Base-by-base conservation (phyloP, 2,888 invertebrate species). In the Holacanthella duospinosa region DNA sequence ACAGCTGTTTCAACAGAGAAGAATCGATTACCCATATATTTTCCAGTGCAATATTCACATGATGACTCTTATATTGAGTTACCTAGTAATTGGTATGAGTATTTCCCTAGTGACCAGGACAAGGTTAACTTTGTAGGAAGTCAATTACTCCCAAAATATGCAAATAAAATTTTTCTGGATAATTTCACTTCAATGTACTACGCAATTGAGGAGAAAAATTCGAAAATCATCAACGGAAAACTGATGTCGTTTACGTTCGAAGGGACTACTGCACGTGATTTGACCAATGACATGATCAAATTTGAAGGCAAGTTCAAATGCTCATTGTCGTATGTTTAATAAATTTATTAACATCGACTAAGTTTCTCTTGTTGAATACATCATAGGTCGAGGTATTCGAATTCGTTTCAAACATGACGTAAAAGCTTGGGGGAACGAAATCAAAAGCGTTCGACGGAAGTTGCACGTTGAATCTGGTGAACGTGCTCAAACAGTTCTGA, bases 241-340 rank as follows among this genome's bases (percentile, higher is more conserved):
- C 21, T 55, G 27, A 55, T 55, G 55, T 55, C 55, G 16, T 55
- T 55, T 21, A 55, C 55, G 4, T 55, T 55, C 21, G 55, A 4
- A 25, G 27, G n/a, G 4, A n/a, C 9, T 9, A n/a, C 4, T 6
- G 16, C 36, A 12, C 36, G 9, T 16, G 6, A 6, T 12, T 36
- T 36, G 9, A n/a, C 36, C 9, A 36, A 6, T 36, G 36, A 36
- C 6, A 36, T 16, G 16, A 36, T 12, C 16, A 36, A 36, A 36
- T 36, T 36, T 36, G 36, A 36, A 36, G 36, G 36, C 16, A 36
- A 36, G 9, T 36, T 36, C 16, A 6, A 36, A 12, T 36, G n/a
- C n/a, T n/a, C n/a, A n/a, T 36, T 36, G 16, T 36, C 16, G 16
- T 12, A 36, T 12, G 6, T 36, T 36, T 36, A 36, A 16, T 36